A percentile compares a stretch with the other conserved stretches of the same genome.
phyloP scores from a whole-genome alignment of 2,113 vertebrate species.

The Picathartes gymnocephalus region DNA sequence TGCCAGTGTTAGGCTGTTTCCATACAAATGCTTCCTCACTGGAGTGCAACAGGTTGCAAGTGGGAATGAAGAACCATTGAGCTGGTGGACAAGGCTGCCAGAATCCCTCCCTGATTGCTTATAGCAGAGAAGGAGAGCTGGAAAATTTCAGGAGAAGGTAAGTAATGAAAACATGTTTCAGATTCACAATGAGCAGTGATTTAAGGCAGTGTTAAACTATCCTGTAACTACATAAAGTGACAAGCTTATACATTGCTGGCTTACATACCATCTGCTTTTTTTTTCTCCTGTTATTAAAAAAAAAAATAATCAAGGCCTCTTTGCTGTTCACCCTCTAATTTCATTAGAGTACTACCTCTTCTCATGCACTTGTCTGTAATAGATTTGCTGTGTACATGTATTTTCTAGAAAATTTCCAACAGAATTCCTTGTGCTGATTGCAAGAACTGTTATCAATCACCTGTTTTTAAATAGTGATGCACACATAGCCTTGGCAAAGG shows the following conservation, averaged over 20 bases:
- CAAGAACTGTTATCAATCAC: not conserved
- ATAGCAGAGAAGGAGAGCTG: not conserved
- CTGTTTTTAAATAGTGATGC: not conserved
- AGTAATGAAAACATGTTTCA: not conserved
- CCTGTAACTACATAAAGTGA: not conserved
- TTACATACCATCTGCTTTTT: not conserved
- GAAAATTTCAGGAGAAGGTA: not conserved
- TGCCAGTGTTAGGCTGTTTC: not conserved
- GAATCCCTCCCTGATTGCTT: not conserved
- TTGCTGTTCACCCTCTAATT: not conserved
- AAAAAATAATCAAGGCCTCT: not conserved
- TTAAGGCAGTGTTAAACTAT: not conserved
- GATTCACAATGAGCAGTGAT: not conserved
- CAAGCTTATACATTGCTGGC: not conserved
- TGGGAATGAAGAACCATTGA: not conserved
- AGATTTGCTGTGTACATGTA: not conserved
- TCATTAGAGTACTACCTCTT: not conserved
- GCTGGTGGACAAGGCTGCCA: not conserved
- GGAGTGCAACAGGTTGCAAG: not conserved
- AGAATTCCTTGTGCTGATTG: not conserved
- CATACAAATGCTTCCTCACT: not conserved
- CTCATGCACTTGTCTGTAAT: not conserved
- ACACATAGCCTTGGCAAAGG: not conserved
- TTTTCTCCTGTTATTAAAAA: not conserved
- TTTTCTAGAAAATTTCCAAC: constrained; percentile 5